phyloP scores from a whole-genome alignment of 2,888 invertebrate species.

The Chymomyza caudatula region DNA sequence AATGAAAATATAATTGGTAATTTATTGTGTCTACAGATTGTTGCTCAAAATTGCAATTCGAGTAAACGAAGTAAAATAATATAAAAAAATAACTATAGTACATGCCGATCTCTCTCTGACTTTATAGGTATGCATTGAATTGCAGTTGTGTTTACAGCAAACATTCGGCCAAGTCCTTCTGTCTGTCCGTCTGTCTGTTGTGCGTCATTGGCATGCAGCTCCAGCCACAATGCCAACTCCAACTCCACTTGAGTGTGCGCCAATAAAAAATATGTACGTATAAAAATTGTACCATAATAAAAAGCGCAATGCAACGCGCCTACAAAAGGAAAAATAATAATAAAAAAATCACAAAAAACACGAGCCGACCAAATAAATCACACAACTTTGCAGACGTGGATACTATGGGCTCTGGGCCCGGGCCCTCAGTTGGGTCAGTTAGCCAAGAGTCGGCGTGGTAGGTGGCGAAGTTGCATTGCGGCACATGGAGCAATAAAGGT shows the following conservation, averaged over 20 bases:
- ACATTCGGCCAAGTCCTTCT: constrained; percentile 8
- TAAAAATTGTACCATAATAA: constrained; percentile 62
- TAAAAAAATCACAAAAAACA: constrained; percentile 22
- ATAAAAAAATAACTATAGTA: constrained; percentile 9
- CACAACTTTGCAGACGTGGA: constrained; percentile 64
- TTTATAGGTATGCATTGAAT: background rate
- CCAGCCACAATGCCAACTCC: background rate
- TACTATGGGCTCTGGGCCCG: constrained; percentile 38
- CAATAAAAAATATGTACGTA: constrained; percentile 47
- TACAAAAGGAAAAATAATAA: constrained; percentile 21
- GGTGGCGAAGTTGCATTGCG: background rate
- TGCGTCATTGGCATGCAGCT: constrained; percentile 54
- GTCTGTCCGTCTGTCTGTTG: constrained; percentile 4
- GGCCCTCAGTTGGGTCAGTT: background rate
- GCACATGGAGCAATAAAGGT: background rate
- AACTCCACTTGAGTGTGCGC: constrained; percentile 50
- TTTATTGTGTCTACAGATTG: constrained; percentile 72
- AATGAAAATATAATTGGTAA: constrained; percentile 72
- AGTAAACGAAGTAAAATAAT: constrained; percentile 52
- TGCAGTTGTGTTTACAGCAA: constrained; percentile 34
- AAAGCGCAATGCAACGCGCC: constrained; percentile 51
- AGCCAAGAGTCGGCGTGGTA: background rate
- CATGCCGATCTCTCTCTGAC: background rate
- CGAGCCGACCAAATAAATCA: constrained; percentile 64
- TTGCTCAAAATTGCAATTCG: constrained; percentile 50